Evolutionary conservation across 2,888 invertebrate genomes (phyloP).

Genomic region (Prosopocoilus inquinatus): DNA sequence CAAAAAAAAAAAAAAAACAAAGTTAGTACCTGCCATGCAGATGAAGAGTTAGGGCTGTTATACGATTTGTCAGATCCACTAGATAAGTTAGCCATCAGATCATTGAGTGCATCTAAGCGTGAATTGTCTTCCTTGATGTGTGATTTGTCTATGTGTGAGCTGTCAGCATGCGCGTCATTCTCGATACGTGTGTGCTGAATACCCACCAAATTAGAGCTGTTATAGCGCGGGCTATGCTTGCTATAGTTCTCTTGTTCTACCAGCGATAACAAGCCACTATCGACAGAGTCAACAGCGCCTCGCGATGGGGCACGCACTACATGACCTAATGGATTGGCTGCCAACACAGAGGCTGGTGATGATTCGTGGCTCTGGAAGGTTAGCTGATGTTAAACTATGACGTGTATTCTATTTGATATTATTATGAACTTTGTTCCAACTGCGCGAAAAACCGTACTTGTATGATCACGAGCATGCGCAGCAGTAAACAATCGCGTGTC

Average conservation of each 20-base stretch:
- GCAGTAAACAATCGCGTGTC: too few relatives aligned
- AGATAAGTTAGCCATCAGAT: conserved; percentile 51
- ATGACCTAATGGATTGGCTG: conserved; percentile 47
- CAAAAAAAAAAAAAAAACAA: conserved; percentile 22
- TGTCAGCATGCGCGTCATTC: conserved; percentile 28
- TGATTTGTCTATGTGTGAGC: conserved; percentile 28
- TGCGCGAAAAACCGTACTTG: too few relatives aligned
- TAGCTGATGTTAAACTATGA: background rate
- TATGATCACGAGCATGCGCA: too few relatives aligned
- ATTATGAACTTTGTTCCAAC: too few relatives aligned
- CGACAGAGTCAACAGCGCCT: conserved; percentile 35
- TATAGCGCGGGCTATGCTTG: conserved; percentile 31
- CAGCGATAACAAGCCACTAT: conserved; percentile 47
- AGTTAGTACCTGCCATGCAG: conserved; percentile 55
- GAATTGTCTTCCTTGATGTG: conserved; percentile 32
- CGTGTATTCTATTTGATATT: too few relatives aligned
- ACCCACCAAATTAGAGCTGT: conserved; percentile 43
- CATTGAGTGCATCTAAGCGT: conserved; percentile 48
- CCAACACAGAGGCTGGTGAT: conserved; percentile 40
- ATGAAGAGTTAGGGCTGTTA: conserved; percentile 47
- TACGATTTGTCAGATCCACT: conserved; percentile 49
- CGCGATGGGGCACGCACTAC: conserved; percentile 33
- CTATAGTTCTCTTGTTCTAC: conserved; percentile 42
- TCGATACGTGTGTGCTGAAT: conserved; percentile 38
- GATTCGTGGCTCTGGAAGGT: conserved; percentile 24